Conservation (phyloP, 2,888 invertebrate species). For the Calliphora vomitoria region DNA sequence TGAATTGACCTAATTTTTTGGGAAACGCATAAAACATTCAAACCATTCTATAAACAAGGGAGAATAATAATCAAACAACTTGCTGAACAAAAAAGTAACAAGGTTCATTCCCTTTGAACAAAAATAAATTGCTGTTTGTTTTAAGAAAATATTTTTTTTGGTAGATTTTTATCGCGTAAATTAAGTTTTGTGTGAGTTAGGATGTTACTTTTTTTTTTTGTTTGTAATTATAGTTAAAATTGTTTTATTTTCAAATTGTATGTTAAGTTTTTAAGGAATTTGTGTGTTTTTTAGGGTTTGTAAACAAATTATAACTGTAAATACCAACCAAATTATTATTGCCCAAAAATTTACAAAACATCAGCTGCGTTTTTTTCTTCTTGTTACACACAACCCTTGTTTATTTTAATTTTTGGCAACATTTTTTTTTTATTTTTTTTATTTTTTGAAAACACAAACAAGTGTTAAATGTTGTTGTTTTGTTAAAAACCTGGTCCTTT, state of each 20-base stretch:
- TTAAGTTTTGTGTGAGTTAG: constrained; percentile 48
- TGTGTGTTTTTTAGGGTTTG: background rate
- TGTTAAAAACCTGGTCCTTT: constrained; percentile 29
- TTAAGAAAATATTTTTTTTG: background rate
- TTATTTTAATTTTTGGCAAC: constrained; percentile 23
- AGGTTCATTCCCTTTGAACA: constrained; percentile 26
- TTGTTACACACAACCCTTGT: constrained; percentile 39
- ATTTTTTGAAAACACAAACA: constrained; percentile 56
- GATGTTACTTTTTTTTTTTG: background rate
- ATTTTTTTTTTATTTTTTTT: background rate
- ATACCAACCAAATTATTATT: constrained; percentile 51
- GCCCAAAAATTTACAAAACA: constrained; percentile 40
- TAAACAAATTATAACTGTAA: constrained; percentile 63
- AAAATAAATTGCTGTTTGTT: background rate
- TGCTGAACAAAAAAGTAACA: constrained; percentile 28
- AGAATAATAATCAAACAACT: background rate
- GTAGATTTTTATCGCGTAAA: constrained; percentile 71
- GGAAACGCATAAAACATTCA: constrained; percentile 26
- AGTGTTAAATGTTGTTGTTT: constrained; percentile 64
- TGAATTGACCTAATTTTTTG: constrained; percentile 69
- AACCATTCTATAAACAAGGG: constrained; percentile 15
- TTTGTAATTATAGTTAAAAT: constrained; percentile 54
- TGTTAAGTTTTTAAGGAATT: background rate
- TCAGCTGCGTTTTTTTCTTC: constrained; percentile 56
- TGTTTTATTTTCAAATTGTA: constrained; percentile 56